These are phyloP conservation scores for Frankliniella fusca DNA, from an alignment of 2,888 invertebrate species.

Conservation along the genomic window DNA sequence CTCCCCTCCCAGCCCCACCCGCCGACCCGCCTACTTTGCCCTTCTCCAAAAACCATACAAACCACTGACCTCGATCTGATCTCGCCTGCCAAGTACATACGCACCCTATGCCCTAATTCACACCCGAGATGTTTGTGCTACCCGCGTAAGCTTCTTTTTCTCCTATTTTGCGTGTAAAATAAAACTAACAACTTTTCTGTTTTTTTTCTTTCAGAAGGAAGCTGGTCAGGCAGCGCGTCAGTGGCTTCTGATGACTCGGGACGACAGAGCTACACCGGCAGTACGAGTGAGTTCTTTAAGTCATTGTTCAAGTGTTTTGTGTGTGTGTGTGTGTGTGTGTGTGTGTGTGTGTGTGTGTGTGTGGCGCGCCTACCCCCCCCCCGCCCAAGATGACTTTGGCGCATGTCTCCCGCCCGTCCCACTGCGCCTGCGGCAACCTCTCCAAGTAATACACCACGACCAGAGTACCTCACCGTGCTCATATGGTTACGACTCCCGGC, in stretches of 20 bases:
- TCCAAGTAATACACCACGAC: neutral
- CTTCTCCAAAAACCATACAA: neutral
- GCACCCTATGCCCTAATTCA: neutral
- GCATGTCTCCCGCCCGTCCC: neutral
- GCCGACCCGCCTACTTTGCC: too few species aligned
- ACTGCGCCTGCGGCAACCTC: neutral
- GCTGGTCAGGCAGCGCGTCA: neutral
- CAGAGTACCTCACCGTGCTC: neutral
- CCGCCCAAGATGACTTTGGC: neutral
- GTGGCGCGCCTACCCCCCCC: neutral
- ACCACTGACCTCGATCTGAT: neutral
- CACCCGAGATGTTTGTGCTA: too few species aligned
- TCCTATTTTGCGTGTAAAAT: neutral
- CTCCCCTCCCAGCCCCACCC: too few species aligned
- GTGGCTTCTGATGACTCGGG: slow-evolving; percentile 14
- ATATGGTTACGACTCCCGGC: neutral
- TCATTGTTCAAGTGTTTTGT: neutral
- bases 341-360: neutral
- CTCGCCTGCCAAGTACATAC: neutral
- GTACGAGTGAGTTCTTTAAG: neutral
- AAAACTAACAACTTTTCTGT: too few species aligned
- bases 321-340: neutral
- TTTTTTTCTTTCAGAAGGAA: neutral
- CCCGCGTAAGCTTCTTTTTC: neutral
- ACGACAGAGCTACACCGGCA: neutral